These are phyloP conservation scores for Climacteris rufus DNA, from an alignment of 2,113 vertebrate species.

Conservation along the genomic window DNA sequence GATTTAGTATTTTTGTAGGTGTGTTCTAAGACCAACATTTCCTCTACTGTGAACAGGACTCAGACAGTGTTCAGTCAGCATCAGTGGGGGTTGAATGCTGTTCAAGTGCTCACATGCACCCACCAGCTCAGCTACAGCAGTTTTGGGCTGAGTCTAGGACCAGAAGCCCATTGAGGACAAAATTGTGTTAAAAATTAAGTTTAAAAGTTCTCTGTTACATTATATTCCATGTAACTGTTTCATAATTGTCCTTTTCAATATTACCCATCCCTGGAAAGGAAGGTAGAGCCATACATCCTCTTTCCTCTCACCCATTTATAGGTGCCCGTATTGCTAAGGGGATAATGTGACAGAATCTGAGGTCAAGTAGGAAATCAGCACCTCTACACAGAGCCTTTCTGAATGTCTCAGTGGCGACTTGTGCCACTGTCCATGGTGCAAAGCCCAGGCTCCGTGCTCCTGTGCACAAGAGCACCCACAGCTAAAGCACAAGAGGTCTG, in stretches of 20 bases:
- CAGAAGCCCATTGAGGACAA: not conserved
- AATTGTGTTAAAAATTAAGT: not conserved
- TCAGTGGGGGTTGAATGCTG: not conserved
- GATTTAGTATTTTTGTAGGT: not conserved
- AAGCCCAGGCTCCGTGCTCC: not conserved
- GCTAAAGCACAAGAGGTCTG: not conserved
- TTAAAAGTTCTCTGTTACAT: accelerated
- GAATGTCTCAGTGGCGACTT: not conserved
- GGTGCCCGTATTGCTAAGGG: not conserved
- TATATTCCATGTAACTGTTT: not conserved
- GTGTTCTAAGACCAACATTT: not conserved
- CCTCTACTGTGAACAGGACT: accelerated
- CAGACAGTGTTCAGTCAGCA: not conserved
- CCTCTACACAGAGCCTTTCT: not conserved
- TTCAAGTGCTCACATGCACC: not conserved
- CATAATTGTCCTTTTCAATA: not conserved
- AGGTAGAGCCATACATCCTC: not conserved
- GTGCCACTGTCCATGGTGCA: not conserved
- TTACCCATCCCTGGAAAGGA: not conserved
- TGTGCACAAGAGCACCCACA: not conserved
- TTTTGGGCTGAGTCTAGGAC: not conserved
- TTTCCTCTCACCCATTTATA: not conserved
- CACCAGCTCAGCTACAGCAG: not conserved
- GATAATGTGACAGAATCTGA: not conserved
- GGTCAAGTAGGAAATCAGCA: not conserved